Percentiles rank a stretch among this genome's conserved stretches.
These are phyloP conservation scores for Cheumatopsyche charites DNA, from an alignment of 1,140 invertebrate genomes.

Conservation along the genomic window DNA sequence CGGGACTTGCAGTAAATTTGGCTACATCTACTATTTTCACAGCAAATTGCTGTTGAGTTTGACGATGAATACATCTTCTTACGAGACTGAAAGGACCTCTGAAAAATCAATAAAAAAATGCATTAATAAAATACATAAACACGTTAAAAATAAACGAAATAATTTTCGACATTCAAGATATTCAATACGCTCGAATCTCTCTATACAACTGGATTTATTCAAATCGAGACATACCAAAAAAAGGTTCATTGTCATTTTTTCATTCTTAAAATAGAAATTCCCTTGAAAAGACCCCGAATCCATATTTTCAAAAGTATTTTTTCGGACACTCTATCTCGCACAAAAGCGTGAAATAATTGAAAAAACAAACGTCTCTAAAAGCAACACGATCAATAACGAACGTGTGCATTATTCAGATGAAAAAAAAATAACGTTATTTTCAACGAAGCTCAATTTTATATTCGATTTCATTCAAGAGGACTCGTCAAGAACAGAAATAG, in stretches of 20 bases:
- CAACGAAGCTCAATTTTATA: slow-evolving; percentile 3
- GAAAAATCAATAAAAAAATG: slow-evolving; percentile 56
- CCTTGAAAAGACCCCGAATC: too few species aligned
- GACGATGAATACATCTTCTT: slow-evolving; percentile 92
- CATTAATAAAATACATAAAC: too few species aligned
- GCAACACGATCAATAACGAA: background rate
- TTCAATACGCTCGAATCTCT: too few species aligned
- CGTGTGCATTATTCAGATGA: slow-evolving; percentile 1
- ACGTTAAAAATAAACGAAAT: too few species aligned
- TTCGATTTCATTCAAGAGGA: slow-evolving; percentile 8
- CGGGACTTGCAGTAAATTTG: slow-evolving; percentile 94
- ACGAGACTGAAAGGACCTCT: slow-evolving; percentile 98
- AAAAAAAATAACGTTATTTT: background rate
- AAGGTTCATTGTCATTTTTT: too few species aligned
- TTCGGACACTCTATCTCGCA: background rate
- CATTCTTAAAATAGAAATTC: too few species aligned
- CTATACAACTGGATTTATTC: too few species aligned
- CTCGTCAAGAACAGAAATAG: too few species aligned
- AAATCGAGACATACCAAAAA: too few species aligned
- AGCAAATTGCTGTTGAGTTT: slow-evolving; percentile 94
- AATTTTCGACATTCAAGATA: too few species aligned
- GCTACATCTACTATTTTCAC: slow-evolving; percentile 99
- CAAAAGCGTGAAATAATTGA: background rate
- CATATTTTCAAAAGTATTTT: background rate
- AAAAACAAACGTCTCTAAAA: background rate